Base-by-base conservation (phyloP, 2,113 vertebrate species). In the Poeciliopsis occidentalis region DNA sequence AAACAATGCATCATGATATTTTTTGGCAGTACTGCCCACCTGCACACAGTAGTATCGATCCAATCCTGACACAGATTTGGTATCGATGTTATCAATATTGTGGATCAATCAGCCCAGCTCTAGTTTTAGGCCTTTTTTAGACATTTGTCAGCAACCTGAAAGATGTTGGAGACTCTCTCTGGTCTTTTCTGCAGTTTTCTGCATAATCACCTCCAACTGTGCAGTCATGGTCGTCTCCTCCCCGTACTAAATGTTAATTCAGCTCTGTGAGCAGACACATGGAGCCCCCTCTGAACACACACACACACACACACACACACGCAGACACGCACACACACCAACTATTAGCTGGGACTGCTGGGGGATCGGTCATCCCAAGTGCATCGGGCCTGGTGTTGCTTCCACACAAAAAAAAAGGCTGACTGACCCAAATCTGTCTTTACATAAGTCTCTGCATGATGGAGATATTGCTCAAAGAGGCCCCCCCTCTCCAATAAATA, bases 401-500 rank as follows among this genome's bases (percentile, higher is more conserved):
- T 85, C 85, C 73, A 80, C 73, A 84, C 87, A 84, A 87, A 29
- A 29, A 29, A 29, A 29, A 86, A 88, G 74, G 37, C 76, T 78
- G 74, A 77, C 80, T 89, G 90, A 91, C 89, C 89, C 84, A 90
- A 91, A 91, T 91, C 78, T 87, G 79, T 89, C 81, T 87, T 87
- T 90, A 82, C 71, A 84, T 83, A 84, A 87, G 75, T 77, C 83
- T 32, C 71, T 67, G 70, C 67, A 78, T 87, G 88, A 87, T 85
- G 68, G 86, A 88, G 77, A 88, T 73, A 68, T 75, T 67, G 76
- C 80, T 84, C 47, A 27, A 71, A 19, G 44, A 47, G 1, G 5
- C 44, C 44, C 44, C 15, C 44, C 15, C 15, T 34, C 8, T 37
- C 34, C 10, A 12, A 32, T 31, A 32, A 37, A 37, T 37, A 47